phyloP scores from a whole-genome alignment of 2,113 vertebrate genomes.

The Cyprinodon tularosa region DNA sequence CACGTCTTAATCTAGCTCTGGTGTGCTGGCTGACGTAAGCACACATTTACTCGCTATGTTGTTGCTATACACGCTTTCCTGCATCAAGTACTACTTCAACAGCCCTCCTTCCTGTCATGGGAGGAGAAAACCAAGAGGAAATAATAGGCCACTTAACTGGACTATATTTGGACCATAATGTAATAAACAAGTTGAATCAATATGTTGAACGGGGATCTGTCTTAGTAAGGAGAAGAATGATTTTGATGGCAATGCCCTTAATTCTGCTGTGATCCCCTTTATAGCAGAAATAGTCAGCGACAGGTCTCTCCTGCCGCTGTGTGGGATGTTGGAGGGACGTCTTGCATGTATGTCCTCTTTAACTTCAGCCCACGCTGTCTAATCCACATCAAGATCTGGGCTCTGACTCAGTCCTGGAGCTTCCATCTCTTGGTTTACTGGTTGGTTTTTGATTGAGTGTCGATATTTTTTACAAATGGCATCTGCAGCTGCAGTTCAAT shows the following conservation, averaged over 20 bases:
- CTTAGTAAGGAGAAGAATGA: not conserved
- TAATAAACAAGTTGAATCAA: not conserved
- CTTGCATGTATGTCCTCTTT: too few species aligned
- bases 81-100: constrained; percentile 21
- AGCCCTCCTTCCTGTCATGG: constrained; percentile 39
- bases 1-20: constrained; percentile 8
- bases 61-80: not conserved
- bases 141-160: not conserved
- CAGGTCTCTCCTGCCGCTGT: too few species aligned
- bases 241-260: not conserved
- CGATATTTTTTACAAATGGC: too few species aligned
- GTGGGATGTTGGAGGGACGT: too few species aligned
- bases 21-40: constrained; percentile 1
- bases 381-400: too few species aligned
- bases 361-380: too few species aligned
- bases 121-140: not conserved
- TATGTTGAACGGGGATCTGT: not conserved
- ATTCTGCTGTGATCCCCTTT: too few species aligned
- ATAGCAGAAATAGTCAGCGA: too few species aligned
- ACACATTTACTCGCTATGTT: not conserved
- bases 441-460: too few species aligned
- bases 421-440: too few species aligned
- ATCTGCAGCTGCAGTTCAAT: too few species aligned
- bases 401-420: too few species aligned
- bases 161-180: not conserved